These are phyloP conservation scores for Lycocerus yunnanus DNA, from an alignment of 2,888 invertebrate genomes.

Conservation along the genomic window DNA sequence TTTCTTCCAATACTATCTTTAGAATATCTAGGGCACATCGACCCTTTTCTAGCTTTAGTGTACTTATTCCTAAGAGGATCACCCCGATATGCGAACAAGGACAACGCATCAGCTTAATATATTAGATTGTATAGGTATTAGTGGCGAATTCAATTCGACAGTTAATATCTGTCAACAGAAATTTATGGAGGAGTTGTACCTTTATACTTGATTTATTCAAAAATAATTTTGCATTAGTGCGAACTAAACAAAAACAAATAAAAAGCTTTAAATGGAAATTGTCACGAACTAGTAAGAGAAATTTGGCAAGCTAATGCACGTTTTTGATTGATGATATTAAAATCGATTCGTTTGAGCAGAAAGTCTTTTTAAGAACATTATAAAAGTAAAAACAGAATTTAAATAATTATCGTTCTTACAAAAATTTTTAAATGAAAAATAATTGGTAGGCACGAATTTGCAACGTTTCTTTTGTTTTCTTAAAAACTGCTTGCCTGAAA, in stretches of 20 bases:
- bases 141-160: neutral
- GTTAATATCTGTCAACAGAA: neutral
- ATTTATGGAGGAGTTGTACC: neutral
- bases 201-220: neutral
- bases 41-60: neutral
- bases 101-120: neutral
- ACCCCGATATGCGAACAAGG: neutral
- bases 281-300: neutral
- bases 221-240: neutral
- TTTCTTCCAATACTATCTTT: neutral
- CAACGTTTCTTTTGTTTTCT: neutral
- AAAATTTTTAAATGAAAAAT: neutral
- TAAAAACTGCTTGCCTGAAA: neutral
- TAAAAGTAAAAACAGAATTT: neutral
- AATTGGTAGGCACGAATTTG: neutral
- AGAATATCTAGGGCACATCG: neutral
- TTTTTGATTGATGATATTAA: neutral
- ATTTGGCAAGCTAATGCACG: neutral
- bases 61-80: neutral
- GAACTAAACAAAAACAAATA: neutral
- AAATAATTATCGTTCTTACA: neutral
- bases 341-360: neutral
- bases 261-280: neutral
- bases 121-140: neutral
- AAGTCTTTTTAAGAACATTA: neutral